Conservation (phyloP, 1,140 invertebrate species). For the Nomia melanderi region DNA sequence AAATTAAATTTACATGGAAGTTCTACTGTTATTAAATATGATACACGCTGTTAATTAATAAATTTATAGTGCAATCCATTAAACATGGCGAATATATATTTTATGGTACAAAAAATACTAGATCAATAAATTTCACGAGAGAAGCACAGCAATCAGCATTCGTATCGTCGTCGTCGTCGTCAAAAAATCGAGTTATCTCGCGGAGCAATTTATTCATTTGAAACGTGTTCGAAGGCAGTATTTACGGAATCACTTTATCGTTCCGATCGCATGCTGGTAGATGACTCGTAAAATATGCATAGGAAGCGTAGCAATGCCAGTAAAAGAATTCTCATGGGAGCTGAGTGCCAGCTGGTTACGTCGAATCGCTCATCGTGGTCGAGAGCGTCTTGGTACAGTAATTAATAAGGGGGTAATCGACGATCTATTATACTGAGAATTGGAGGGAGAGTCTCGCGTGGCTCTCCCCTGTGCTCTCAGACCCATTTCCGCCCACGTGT, state of each 20-base stretch:
- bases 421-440: slow-evolving; percentile 46
- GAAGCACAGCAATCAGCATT: too few species aligned
- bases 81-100: too few species aligned
- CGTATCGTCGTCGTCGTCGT: too few species aligned
- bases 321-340: slow-evolving; percentile 33
- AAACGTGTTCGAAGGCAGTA: neutral
- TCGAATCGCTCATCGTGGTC: slow-evolving; percentile 20
- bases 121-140: too few species aligned
- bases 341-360: slow-evolving; percentile 44
- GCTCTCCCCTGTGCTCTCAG: slow-evolving; percentile 8
- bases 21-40: too few species aligned
- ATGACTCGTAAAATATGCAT: neutral
- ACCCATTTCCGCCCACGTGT: slow-evolving; percentile 62
- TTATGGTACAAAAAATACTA: too few species aligned
- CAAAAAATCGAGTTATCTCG: neutral
- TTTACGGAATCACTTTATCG: slow-evolving; percentile 4
- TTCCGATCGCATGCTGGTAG: slow-evolving; percentile 19
- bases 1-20: too few species aligned
- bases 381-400: slow-evolving; percentile 36
- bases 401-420: slow-evolving; percentile 63
- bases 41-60: too few species aligned
- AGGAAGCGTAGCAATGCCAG: neutral
- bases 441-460: slow-evolving; percentile 33
- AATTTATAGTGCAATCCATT: too few species aligned
- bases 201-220: neutral